These are phyloP conservation scores for Dryoscopus gambensis DNA, from an alignment of 2,113 vertebrate species.

Conservation along the genomic window DNA sequence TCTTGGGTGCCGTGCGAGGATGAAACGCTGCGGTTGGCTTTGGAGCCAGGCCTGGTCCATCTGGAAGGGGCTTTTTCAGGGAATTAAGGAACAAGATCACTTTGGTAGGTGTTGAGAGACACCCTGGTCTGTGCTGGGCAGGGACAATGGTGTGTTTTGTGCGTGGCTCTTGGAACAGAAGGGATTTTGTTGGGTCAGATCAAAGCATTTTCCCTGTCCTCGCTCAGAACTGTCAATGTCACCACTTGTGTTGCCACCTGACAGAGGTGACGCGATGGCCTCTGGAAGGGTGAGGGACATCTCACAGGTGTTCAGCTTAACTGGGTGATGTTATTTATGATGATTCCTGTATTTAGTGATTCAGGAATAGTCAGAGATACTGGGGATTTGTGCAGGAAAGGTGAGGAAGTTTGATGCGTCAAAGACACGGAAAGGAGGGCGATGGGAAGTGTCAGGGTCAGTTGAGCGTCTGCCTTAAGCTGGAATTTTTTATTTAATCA, in stretches of 20 bases:
- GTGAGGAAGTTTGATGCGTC: background rate
- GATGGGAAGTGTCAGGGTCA: background rate
- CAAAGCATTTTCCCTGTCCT: background rate
- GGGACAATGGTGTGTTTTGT: background rate
- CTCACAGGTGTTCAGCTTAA: background rate
- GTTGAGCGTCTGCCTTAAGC: background rate
- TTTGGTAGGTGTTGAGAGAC: background rate
- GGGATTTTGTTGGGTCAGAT: background rate
- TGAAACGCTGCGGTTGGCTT: background rate
- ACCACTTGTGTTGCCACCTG: background rate
- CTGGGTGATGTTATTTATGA: background rate
- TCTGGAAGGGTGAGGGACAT: background rate
- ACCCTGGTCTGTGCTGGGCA: background rate
- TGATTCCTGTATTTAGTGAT: background rate
- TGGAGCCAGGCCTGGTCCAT: background rate
- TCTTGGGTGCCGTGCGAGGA: background rate
- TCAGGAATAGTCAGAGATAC: background rate
- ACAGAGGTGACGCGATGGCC: background rate
- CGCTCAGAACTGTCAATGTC: background rate
- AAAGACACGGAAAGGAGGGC: accelerated
- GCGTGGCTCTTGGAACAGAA: background rate
- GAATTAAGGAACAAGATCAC: background rate
- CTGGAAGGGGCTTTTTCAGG: background rate
- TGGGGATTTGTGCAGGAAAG: background rate
- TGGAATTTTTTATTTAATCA: background rate